phyloP scores from a whole-genome alignment of 2,888 invertebrate genomes.

The Thelaira solivaga region DNA sequence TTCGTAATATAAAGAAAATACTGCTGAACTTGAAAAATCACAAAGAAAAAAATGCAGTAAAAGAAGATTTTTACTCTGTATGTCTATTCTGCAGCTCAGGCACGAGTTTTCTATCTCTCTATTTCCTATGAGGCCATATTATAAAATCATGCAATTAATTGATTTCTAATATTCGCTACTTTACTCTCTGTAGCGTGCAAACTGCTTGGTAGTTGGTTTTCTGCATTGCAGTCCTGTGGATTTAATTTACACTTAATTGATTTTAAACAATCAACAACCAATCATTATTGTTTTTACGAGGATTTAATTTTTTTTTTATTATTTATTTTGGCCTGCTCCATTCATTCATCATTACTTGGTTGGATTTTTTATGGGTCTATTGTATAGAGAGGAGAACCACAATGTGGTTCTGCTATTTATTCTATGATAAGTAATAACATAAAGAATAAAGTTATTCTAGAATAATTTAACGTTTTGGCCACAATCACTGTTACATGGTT shows the following conservation, averaged over 20 bases:
- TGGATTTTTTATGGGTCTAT: background rate
- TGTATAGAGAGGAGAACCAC: conserved; percentile 20
- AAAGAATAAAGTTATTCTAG: conserved; percentile 10
- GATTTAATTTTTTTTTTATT: background rate
- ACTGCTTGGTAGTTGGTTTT: too few species aligned
- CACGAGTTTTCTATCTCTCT: too few species aligned
- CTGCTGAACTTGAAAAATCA: too few species aligned
- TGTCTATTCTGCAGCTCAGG: too few species aligned
- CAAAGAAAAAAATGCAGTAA: too few species aligned
- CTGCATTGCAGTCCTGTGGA: background rate
- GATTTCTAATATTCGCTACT: too few species aligned
- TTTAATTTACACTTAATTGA: conserved; percentile 48
- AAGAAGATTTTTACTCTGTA: too few species aligned
- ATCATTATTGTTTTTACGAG: conserved; percentile 26
- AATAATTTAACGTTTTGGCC: conserved; percentile 54
- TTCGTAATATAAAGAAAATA: too few species aligned
- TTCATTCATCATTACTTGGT: conserved; percentile 11
- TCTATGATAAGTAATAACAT: conserved; percentile 23
- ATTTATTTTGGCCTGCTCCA: too few species aligned
- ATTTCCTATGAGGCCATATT: too few species aligned
- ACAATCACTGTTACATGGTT: conserved; percentile 50
- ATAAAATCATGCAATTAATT: too few species aligned
- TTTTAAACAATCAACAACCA: conserved; percentile 52
- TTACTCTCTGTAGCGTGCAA: too few species aligned
- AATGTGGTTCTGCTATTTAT: conserved; percentile 50